phyloP scores from a whole-genome alignment of 2,888 invertebrate genomes.

The Nemotelus pantherinus region DNA sequence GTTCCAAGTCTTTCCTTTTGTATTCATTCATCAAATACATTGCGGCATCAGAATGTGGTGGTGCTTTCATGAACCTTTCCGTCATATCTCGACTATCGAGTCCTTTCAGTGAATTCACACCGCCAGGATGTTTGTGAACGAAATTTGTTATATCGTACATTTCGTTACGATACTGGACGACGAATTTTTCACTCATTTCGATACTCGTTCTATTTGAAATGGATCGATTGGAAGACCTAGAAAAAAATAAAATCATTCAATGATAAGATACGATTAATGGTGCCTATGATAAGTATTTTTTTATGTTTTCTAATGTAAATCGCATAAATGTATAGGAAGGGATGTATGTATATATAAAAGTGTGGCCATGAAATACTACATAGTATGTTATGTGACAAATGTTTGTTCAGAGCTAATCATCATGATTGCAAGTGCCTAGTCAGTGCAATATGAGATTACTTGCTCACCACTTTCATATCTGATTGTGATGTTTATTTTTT shows the following conservation, averaged over 20 bases:
- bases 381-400: too few species aligned
- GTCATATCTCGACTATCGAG: conserved; percentile 59
- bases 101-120: conserved; percentile 70
- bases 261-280: background rate
- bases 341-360: too few species aligned
- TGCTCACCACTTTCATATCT: too few species aligned
- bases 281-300: background rate
- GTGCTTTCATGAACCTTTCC: conserved; percentile 59
- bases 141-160: conserved; percentile 74
- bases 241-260: background rate
- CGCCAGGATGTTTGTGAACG: conserved; percentile 79
- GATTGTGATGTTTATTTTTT: too few species aligned
- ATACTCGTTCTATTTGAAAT: background rate
- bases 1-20: conserved; percentile 52
- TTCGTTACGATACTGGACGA: conserved; percentile 65
- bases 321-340: too few species aligned
- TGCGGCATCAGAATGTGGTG: conserved; percentile 64
- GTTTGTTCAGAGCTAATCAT: too few species aligned
- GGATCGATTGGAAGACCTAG: background rate
- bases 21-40: conserved; percentile 64
- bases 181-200: conserved; percentile 46
- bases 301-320: too few species aligned
- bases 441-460: too few species aligned
- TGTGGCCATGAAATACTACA: too few species aligned
- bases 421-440: too few species aligned